A percentile compares a stretch with the other conserved stretches of the same genome.
Conservation (phyloP, 2,888 invertebrate genomes). For the Watsonalla binaria region DNA sequence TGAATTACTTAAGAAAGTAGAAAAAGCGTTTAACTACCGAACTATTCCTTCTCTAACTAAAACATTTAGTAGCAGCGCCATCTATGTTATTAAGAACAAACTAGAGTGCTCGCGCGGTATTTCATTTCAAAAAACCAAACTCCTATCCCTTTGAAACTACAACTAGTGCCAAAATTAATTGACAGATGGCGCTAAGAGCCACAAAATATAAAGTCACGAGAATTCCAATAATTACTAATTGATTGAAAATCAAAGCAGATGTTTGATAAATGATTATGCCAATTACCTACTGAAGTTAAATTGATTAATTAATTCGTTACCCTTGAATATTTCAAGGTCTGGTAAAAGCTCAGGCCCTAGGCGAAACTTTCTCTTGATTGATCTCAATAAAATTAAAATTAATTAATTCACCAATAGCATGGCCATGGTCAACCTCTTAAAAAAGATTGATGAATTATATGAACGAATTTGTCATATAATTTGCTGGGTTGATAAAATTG, state of each 20-base stretch:
- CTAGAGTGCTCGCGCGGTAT: background rate
- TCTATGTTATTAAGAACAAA: background rate
- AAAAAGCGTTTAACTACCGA: too few species aligned
- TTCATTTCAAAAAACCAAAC: too few species aligned
- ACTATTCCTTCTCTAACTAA: too few species aligned
- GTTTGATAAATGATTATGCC: background rate
- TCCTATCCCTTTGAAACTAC: background rate
- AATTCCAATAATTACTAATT: too few species aligned
- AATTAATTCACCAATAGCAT: background rate
- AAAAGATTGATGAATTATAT: too few species aligned
- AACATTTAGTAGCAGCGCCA: background rate
- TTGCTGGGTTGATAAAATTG: too few species aligned
- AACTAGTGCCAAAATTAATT: background rate
- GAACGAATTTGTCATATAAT: too few species aligned
- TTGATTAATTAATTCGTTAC: background rate
- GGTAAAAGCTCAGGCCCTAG: background rate
- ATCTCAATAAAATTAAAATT: background rate
- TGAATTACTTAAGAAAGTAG: too few species aligned
- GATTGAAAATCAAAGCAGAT: background rate
- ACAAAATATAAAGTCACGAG: background rate
- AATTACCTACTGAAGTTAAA: too few species aligned
- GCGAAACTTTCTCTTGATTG: background rate
- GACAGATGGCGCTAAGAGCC: background rate
- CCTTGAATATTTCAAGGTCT: slow-evolving; percentile 1
- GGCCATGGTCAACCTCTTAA: too few species aligned